Percentiles rank a stretch among this genome's conserved stretches.
phyloP scores from a whole-genome alignment of 2,797 vertebrate species.

The Takifugu rubripes region DNA sequence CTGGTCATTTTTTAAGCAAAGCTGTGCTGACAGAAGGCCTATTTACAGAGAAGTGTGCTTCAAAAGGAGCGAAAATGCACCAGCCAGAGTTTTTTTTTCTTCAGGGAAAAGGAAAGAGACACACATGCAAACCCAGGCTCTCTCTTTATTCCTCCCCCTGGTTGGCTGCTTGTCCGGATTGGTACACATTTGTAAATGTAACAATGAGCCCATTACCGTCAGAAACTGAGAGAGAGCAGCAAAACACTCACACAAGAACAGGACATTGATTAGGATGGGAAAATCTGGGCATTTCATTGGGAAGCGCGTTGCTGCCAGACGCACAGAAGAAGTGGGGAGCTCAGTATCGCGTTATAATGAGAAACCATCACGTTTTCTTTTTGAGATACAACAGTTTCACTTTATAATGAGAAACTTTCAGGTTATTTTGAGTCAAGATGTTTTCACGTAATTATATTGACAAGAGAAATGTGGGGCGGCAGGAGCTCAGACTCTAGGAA shows the following conservation, averaged over 20 bases:
- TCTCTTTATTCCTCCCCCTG: constrained; percentile 27
- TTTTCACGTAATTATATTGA: no score
- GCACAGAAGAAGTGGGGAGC: no score
- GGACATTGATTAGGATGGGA: not conserved
- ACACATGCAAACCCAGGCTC: constrained; percentile 2
- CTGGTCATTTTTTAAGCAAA: constrained; percentile 11
- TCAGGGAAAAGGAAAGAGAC: constrained; percentile 37
- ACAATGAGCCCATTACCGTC: not conserved
- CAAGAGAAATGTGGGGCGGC: no score
- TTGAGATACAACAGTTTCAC: no score
- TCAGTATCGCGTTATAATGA: no score
- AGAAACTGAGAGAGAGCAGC: constrained; percentile 11
- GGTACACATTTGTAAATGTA: constrained; percentile 33
- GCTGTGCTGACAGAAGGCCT: not conserved
- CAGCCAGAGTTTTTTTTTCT: constrained; percentile 22
- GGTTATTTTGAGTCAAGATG: no score
- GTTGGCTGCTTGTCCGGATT: constrained; percentile 27
- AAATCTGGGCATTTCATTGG: not conserved
- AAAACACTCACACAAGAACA: not conserved
- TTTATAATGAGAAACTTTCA: no score
- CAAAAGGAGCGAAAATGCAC: not conserved
- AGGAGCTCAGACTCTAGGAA: no score
- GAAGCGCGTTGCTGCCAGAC: no score
- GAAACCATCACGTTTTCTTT: no score
- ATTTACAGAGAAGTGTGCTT: constrained; percentile 12